Evolutionary conservation across 2,113 vertebrate genomes (phyloP), one percentile per base, ranked within the genome.

Genomic region (Bagarius yarrelli): DNA sequence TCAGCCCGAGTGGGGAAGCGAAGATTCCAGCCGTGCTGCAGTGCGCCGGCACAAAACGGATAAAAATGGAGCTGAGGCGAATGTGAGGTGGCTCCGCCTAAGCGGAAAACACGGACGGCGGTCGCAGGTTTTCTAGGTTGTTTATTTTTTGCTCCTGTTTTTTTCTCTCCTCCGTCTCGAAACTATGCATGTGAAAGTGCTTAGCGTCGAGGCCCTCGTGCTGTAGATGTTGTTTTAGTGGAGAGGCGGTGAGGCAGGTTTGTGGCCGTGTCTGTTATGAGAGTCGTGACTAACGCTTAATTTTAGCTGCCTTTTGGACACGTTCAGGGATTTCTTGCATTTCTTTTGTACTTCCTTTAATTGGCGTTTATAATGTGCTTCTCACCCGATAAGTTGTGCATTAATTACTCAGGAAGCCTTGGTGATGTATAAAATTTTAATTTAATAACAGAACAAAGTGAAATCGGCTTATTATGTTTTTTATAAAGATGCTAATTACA

Each of bases 51-150:
- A 96, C 94, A 95, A 95, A 96, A 94, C 95, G 94, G 94, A 95
- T 95, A 95, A 94, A 95, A 95, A 95, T 92, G 93, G 94, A 94
- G 92, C 91, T 92, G 90, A 94, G 93, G 94, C 94, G 95, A 97
- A 95, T 94, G 94, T 94, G 94, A 95, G 95, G 95, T 95, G 95
- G 95, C 95, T 94, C 94, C 94, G 95, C 95, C 96, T 95, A 95
- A 95, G 95, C 94, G 94, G 61, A 78, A 95, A 94, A 95, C 95
- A 96, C 94, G 93, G 96, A 82, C 92, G 91, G 94, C 91, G 91
- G 94, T 95, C 95, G 93, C 94, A 95, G 93, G 94, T 95, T 94
- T n/a, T 94, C 94, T 81, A 55, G 69, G 76, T 81, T 83, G 82
- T 80, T 81, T 81, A 70, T 81, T 84, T 83, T 67, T 83, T 76